Evolutionary conservation across 2,113 vertebrate species (phyloP).

Genomic region (Collichthys lucidus): DNA sequence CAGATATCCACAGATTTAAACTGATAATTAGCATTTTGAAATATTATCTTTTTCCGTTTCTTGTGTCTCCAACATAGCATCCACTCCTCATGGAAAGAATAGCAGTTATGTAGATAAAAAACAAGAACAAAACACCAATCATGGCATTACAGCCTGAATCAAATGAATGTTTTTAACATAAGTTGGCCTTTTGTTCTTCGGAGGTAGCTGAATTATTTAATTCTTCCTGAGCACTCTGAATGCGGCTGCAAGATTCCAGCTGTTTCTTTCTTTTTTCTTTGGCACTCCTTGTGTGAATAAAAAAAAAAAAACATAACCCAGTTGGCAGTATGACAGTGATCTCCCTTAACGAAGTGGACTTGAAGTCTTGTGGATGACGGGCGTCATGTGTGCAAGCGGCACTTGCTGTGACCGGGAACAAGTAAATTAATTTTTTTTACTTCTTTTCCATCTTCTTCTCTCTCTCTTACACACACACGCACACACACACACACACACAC

Average conservation of each 20-base stretch:
- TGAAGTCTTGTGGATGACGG: constrained; percentile 36
- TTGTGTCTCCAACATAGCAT: neutral
- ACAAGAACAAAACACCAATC: neutral
- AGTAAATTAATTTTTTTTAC: constrained; percentile 44
- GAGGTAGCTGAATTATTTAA: constrained; percentile 6
- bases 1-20: neutral
- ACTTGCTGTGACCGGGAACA: constrained; percentile 36
- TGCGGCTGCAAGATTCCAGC: neutral
- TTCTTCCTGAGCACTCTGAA: constrained; percentile 1
- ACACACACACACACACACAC: neutral
- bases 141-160: neutral
- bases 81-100: neutral
- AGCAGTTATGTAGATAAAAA: neutral
- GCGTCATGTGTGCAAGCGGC: constrained; percentile 18
- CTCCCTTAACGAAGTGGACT: constrained; percentile 50
- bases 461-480: neutral
- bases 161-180: neutral
- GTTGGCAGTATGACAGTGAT: constrained; percentile 58
- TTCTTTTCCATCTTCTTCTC: constrained; percentile 22
- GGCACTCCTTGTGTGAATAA: constrained; percentile 2
- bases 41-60: neutral
- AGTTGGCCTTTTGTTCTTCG: constrained; percentile 13
- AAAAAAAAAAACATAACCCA: constrained; percentile 7
- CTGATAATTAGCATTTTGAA: neutral
- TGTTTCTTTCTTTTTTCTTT: neutral